phyloP scores from a whole-genome alignment of 1,140 invertebrate species.

The Aethina tumida region DNA sequence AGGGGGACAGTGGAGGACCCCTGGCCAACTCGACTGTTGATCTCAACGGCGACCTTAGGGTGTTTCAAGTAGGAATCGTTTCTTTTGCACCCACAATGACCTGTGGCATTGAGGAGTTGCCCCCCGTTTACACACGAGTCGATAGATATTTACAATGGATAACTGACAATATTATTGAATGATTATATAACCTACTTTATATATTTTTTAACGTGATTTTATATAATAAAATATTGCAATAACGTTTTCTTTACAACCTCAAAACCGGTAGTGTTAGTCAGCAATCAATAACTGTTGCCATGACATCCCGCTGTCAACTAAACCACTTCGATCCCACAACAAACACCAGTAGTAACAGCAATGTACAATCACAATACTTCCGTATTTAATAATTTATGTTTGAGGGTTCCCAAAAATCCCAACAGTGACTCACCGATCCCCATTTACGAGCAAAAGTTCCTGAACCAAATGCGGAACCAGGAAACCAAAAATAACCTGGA shows the following conservation, averaged over 20 bases:
- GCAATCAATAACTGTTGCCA: no score
- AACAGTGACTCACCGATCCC: slow-evolving; percentile 52
- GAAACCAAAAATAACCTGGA: slow-evolving; percentile 25
- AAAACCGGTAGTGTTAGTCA: no score
- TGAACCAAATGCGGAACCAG: slow-evolving; percentile 31
- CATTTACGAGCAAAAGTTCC: slow-evolving; percentile 47
- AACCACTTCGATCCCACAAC: no score
- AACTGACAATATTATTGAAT: slow-evolving; percentile 38
- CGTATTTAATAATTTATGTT: slow-evolving; percentile 50
- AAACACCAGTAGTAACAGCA: slow-evolving; percentile 9
- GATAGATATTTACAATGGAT: slow-evolving; percentile 56
- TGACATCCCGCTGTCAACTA: no score
- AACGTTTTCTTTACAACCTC: no score
- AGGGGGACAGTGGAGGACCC: slow-evolving; percentile 37
- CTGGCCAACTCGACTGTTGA: slow-evolving; percentile 33
- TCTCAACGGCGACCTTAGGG: slow-evolving; percentile 24
- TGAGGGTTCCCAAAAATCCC: slow-evolving; percentile 54
- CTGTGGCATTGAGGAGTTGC: slow-evolving; percentile 43
- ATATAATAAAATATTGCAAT: no score
- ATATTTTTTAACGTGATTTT: no score
- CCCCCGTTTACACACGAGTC: slow-evolving; percentile 53
- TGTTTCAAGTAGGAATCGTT: slow-evolving; percentile 33
- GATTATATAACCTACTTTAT: no score
- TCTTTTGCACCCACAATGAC: slow-evolving; percentile 39
- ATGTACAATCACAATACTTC: slow-evolving; percentile 38